phyloP scores from a whole-genome alignment of 2,797 vertebrate genomes.

The Paramormyrops hopkinsi region DNA sequence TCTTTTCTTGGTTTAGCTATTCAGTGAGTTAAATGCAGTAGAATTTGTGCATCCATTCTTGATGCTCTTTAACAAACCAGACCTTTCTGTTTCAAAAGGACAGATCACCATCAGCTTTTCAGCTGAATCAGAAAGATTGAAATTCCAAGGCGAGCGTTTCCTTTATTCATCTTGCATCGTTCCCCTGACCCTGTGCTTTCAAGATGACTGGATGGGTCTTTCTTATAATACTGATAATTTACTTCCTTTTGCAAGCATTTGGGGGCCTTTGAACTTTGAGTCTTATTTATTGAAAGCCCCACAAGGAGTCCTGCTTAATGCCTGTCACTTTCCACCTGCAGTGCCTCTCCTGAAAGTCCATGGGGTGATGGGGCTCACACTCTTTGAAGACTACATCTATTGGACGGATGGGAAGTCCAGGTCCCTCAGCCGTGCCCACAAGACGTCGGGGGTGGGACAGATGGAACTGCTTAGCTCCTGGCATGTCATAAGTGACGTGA shows the following conservation, averaged over 20 bases:
- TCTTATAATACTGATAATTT: neutral
- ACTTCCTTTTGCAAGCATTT: neutral
- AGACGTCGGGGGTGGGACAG: constrained; percentile 82
- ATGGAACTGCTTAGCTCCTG: constrained; percentile 90
- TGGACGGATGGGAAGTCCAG: constrained; percentile 99
- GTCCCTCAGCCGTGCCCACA: constrained; percentile 89
- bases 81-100: neutral
- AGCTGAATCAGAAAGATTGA: neutral
- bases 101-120: neutral
- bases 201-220: neutral
- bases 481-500: constrained; percentile 96
- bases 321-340: constrained; percentile 42
- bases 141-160: neutral
- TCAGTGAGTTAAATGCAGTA: neutral
- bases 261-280: neutral
- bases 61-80: neutral
- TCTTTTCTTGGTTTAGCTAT: neutral
- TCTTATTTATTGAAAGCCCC: neutral
- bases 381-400: constrained; percentile 98
- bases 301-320: constrained; percentile 46
- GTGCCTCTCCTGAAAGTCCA: constrained; percentile 90
- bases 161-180: neutral
- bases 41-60: neutral
- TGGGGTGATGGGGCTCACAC: constrained; percentile 88
- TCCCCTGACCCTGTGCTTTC: neutral